These are phyloP conservation scores for Rhopalosiphum maidis DNA, from an alignment of 1,140 invertebrate genomes.

Conservation along the genomic window DNA sequence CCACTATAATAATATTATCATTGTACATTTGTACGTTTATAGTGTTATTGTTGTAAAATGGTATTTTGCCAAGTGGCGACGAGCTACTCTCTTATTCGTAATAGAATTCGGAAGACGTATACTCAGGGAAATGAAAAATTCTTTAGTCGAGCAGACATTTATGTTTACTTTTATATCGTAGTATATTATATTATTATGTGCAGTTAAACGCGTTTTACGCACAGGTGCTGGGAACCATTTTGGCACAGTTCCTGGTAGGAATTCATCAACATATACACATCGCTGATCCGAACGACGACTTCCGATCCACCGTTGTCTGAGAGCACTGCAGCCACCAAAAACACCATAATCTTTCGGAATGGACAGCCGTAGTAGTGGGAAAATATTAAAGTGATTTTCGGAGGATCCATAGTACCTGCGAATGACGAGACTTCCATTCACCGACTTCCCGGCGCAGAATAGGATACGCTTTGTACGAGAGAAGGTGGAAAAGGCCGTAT, in stretches of 20 bases:
- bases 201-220: background rate
- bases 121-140: background rate
- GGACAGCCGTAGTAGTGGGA: background rate
- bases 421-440: background rate
- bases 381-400: background rate
- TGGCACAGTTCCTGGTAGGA: background rate
- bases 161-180: background rate
- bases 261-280: background rate
- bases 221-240: slow-evolving; percentile 31
- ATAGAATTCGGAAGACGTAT: background rate
- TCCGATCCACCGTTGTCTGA: background rate
- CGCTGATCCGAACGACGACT: background rate
- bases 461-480: background rate
- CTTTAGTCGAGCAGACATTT: background rate
- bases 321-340: too few species aligned
- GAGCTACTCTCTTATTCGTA: background rate
- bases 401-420: background rate
- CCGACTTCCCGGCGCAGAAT: background rate
- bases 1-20: background rate
- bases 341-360: background rate
- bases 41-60: background rate
- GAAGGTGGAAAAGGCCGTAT: background rate
- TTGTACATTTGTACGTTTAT: background rate
- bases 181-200: background rate
- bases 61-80: background rate